Evolutionary conservation across 2,797 vertebrate genomes (phyloP).

Genomic region (Dipus sagitta): DNA sequence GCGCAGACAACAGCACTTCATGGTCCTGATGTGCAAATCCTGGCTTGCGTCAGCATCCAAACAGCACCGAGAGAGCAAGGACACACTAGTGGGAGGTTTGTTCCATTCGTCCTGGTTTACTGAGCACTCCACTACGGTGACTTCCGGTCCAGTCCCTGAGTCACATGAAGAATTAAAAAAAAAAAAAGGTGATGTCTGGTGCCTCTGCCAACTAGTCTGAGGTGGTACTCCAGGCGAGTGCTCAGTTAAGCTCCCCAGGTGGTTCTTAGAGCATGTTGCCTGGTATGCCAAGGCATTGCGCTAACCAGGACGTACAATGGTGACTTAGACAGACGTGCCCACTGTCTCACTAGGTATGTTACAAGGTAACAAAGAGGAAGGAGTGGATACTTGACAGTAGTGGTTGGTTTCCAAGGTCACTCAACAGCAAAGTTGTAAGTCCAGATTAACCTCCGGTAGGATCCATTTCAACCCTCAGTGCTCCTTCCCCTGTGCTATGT

Average conservation of each 20-base stretch:
- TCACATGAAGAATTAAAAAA: neutral
- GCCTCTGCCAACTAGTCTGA: neutral
- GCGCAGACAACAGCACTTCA: accelerated
- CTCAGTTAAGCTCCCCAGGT: neutral
- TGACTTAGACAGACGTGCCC: neutral
- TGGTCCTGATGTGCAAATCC: neutral
- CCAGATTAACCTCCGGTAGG: neutral
- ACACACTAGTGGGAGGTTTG: neutral
- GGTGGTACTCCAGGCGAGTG: neutral
- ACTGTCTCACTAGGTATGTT: neutral
- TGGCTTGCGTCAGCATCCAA: neutral
- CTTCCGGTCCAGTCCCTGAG: neutral
- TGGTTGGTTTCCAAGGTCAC: neutral
- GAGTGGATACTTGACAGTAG: neutral
- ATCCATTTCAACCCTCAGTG: neutral
- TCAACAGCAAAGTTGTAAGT: neutral
- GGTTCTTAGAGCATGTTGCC: neutral
- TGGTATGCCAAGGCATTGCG: neutral
- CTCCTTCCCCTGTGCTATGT: neutral
- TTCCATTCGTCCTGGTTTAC: neutral
- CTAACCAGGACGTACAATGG: neutral
- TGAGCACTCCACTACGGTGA: neutral
- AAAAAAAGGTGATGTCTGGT: neutral
- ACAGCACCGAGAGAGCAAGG: neutral
- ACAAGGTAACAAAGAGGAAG: neutral